Base-by-base conservation (phyloP, 2,888 invertebrate genomes). In the Suillia variegata region DNA sequence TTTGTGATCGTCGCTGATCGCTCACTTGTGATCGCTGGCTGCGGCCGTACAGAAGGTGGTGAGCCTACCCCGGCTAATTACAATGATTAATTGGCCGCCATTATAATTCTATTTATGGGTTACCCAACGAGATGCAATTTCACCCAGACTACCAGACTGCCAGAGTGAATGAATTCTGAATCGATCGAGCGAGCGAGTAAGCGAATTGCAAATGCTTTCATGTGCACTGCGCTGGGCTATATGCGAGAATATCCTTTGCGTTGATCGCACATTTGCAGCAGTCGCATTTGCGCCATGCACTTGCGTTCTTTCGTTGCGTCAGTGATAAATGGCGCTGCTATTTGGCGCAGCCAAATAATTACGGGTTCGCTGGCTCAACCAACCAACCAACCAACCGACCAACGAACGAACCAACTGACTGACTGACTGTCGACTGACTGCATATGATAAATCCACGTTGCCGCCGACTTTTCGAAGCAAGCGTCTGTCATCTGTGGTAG, bases 21-120 rank as follows among this genome's bases (percentile, higher is more conserved):
- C 62, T 64, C 63, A 61, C 21, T 53, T 42, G 54, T 38, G 12
- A 8, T 20, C 45, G 45, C 13, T 13, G 45, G 18, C n/a, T 13
- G 38, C 45, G 20, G 13, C 57, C 55, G 50, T 24, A 12, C 58
- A n/a, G 58, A 56, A 24, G 59, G 59, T 56, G 61, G 62, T 59
- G 59, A 56, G 62, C 62, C 58, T 67, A 62, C 63, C 63, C 65
- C 65, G 65, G 63, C 66, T 73, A 74, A 74, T 73, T 74, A 69
- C 71, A 70, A 71, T 75, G 75, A 75, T 74, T 71, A 74, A 74
- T 75, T 72, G 71, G 56, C 65, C 65, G 68, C 70, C 71, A 75
- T 73, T 75, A 73, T 68, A 72, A 71, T 71, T 74, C 71, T 75
- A 73, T 75, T 75, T 73, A 70, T 70, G 71, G 67, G 62, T 47